phyloP scores from a whole-genome alignment of 2,113 vertebrate genomes.

The Ceuthmochares aereus region DNA sequence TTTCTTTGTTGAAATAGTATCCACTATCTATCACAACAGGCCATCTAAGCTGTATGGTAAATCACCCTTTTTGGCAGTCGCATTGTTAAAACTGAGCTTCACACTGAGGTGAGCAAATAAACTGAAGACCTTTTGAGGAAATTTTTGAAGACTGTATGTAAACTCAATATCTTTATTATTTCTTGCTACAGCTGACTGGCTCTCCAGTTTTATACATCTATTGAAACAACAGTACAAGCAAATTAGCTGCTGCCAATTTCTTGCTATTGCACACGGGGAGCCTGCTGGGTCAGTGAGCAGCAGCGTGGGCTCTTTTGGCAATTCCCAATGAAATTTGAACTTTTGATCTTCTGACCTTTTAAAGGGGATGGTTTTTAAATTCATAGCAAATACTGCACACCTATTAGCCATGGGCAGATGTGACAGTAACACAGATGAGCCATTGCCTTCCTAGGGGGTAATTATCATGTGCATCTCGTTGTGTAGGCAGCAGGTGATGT shows the following conservation, averaged over 20 bases:
- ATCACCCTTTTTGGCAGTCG: background rate
- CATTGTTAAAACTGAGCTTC: background rate
- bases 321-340: background rate
- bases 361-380: background rate
- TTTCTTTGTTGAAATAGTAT: slow-evolving; percentile 44
- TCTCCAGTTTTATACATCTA: background rate
- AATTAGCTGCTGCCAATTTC: background rate
- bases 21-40: background rate
- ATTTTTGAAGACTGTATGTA: background rate
- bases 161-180: slow-evolving; percentile 5
- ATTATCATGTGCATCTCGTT: background rate
- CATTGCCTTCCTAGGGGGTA: background rate
- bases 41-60: background rate
- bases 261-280: background rate
- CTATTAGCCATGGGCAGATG: background rate
- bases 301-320: background rate
- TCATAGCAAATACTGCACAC: background rate
- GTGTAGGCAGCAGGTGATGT: background rate
- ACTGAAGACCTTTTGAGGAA: background rate
- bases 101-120: slow-evolving; percentile 28
- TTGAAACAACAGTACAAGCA: background rate
- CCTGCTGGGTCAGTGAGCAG: background rate
- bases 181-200: background rate
- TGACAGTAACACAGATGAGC: background rate
- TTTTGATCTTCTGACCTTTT: background rate